Base-by-base conservation (phyloP, 2,797 vertebrate species). In the Pipistrellus pipistrellus region DNA sequence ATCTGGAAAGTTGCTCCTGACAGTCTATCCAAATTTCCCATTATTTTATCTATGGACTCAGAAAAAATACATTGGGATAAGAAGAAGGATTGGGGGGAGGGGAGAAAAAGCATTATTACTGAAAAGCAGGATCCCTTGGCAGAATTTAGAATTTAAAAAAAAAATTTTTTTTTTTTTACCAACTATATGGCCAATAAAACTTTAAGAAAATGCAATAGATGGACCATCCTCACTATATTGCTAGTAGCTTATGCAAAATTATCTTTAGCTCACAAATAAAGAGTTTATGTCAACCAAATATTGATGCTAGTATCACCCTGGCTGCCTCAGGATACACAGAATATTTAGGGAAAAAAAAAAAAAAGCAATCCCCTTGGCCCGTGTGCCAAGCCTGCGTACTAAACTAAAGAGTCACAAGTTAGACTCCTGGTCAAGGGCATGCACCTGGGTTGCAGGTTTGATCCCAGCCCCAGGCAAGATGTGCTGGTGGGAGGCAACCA, bases 211-310 rank as follows among this genome's bases (percentile, higher is more conserved):
- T 4, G 12, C 4, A 44, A 3, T 7, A 0, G 10, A 51, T 23
- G 4, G 48, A 2, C 30, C 9, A 32, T 41, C 10, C 3, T 64
- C 21, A 14, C 3, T 32, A 32, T 32, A 30, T 75, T n/a, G 27
- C 14, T 25, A 62, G 38, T 46, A 82, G 46, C 21, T 57, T 57
- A 69, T 17, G 44, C 23, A 64, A 93, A 55, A 53, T 15, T 30
- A 27, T 6, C 35, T 23, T 86, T 4, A 32, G 57, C 51, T 80
- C 38, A 38, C 17, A 66, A 51, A 30, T 27, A 25, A 66, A 68
- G 66, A 62, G n/a, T 93, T 75, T 59, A 20, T 64, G 30, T n/a
- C 62, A 64, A 64, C 30, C 30, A 17, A 46, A 86, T 48, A 85
- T 51, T n/a, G 46, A 71, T 41, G 55, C 32, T 48, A 2, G 10